Evolutionary conservation across 2,113 vertebrate species (phyloP).

Genomic region (Genyomyrus donnyi): DNA sequence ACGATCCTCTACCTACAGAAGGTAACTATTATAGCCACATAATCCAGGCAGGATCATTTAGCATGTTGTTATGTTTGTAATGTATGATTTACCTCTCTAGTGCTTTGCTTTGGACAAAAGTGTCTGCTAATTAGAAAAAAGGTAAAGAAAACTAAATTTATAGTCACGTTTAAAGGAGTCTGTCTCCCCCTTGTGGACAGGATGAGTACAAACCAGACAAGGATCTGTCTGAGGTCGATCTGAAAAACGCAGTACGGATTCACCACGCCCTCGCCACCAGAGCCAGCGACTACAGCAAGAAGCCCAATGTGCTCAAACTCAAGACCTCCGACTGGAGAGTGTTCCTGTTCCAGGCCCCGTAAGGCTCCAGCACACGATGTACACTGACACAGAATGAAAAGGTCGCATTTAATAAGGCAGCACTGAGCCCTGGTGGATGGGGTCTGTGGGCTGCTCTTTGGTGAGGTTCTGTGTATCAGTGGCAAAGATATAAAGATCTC

Average conservation of each 20-base stretch:
- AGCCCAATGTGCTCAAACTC: slow-evolving; percentile 84
- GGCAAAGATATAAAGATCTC: background rate
- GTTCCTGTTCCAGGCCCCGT: slow-evolving; percentile 92
- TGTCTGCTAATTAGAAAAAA: background rate
- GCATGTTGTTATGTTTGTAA: background rate
- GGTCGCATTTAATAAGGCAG: background rate
- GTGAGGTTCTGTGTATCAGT: background rate
- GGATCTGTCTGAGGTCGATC: slow-evolving; percentile 88
- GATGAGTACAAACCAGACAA: slow-evolving; percentile 92
- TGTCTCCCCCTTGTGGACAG: slow-evolving; percentile 61
- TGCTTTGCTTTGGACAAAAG: background rate
- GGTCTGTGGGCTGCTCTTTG: background rate
- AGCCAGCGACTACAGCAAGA: slow-evolving; percentile 95
- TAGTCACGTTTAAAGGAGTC: slow-evolving; percentile 13
- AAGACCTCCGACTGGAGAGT: slow-evolving; percentile 98
- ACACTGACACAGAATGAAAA: background rate
- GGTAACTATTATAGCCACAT: slow-evolving; percentile 55
- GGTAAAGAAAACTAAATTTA: background rate
- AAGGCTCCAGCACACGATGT: slow-evolving; percentile 38
- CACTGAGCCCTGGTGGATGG: too few relatives aligned
- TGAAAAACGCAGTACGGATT: slow-evolving; percentile 89
- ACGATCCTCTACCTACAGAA: slow-evolving; percentile 94
- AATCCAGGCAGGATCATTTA: background rate
- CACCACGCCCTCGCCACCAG: slow-evolving; percentile 87
- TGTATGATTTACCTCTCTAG: slow-evolving; percentile 30